Conservation (phyloP, 2,113 vertebrate species). For the Lamprotornis superbus region DNA sequence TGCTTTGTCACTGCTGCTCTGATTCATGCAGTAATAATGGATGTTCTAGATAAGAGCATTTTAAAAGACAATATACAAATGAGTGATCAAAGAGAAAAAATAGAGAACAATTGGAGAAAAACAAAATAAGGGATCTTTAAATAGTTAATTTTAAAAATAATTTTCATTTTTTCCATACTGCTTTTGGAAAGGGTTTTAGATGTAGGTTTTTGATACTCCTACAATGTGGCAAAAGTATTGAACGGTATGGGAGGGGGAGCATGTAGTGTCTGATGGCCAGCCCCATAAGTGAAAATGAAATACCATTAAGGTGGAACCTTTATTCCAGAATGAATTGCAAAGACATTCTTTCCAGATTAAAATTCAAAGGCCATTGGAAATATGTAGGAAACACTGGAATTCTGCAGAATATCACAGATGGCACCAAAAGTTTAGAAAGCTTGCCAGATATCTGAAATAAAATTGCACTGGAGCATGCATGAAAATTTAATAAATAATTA, state of each 20-base stretch:
- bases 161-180: background rate
- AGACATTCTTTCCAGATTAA: background rate
- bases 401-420: slow-evolving; percentile 8
- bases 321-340: slow-evolving; percentile 20
- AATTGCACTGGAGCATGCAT: background rate
- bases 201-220: background rate
- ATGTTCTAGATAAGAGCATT: background rate
- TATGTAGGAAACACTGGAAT: background rate
- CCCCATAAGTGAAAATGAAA: background rate
- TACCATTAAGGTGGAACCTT: slow-evolving; percentile 54
- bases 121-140: background rate
- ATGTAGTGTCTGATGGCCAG: background rate
- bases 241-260: background rate
- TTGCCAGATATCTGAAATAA: background rate
- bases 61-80: background rate
- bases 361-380: background rate
- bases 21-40: background rate
- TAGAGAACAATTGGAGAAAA: background rate
- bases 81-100: background rate
- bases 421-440: background rate
- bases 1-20: background rate
- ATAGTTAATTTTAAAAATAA: background rate
- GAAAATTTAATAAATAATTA: background rate
- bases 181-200: slow-evolving; percentile 40
- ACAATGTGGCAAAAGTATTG: background rate